These are phyloP conservation scores for Myocastor coypus DNA, from an alignment of 2,113 vertebrate species.

Conservation along the genomic window DNA sequence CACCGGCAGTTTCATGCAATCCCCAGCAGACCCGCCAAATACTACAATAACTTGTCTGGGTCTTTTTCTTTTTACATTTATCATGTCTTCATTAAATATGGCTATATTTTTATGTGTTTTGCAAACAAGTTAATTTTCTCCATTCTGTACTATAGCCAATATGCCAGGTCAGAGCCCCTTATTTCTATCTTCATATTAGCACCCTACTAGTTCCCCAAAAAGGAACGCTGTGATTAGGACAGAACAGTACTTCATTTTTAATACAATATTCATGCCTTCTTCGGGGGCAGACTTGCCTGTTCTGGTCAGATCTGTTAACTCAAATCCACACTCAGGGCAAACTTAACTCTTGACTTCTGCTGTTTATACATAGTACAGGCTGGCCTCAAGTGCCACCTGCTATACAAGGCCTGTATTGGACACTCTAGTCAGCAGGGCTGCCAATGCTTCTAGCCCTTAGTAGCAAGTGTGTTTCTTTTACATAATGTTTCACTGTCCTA, in stretches of 20 bases:
- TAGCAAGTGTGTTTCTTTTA: not conserved
- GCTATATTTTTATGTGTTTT: not conserved
- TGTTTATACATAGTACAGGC: no score
- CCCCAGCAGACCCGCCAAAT: rapidly evolving
- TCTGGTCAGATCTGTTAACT: not conserved
- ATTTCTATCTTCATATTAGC: not conserved
- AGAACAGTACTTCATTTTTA: not conserved
- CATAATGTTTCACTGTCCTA: rapidly evolving
- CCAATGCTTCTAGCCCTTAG: not conserved
- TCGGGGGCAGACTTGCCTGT: rapidly evolving
- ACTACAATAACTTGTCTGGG: rapidly evolving
- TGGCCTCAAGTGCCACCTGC: no score
- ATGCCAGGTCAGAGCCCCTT: rapidly evolving
- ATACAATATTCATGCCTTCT: not conserved
- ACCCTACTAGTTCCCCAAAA: not conserved
- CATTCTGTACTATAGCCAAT: no score
- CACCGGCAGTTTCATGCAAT: rapidly evolving
- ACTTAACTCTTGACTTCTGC: not conserved
- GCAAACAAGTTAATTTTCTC: not conserved
- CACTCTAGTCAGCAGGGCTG: not conserved
- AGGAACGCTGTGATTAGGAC: not conserved
- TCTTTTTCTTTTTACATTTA: not conserved
- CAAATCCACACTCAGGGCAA: no score
- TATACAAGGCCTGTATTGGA: rapidly evolving
- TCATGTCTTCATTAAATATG: not conserved